A percentile compares a stretch with the other conserved stretches of the same genome.
These are phyloP conservation scores for Octodon degus DNA, from an alignment of 2,113 vertebrate genomes.

Conservation along the genomic window DNA sequence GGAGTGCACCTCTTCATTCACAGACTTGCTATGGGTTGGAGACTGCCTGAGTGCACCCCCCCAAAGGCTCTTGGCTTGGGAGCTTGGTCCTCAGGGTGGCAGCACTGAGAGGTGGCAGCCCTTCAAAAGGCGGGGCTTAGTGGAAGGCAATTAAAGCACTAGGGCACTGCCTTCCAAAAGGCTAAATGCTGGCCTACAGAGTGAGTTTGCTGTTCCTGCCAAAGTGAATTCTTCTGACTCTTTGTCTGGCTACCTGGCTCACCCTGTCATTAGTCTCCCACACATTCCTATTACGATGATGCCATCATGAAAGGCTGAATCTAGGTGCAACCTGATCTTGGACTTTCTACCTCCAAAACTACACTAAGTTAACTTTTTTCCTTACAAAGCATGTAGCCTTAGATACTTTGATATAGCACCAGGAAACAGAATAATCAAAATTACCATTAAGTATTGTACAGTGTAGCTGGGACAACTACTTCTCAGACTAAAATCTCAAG, in stretches of 20 bases:
- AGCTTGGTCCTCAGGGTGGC: background rate
- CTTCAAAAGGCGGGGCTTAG: background rate
- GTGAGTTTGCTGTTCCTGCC: background rate
- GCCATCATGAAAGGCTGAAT: background rate
- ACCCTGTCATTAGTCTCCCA: background rate
- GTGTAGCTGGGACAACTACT: background rate
- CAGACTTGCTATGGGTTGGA: background rate
- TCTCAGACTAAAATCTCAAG: background rate
- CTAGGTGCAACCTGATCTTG: background rate
- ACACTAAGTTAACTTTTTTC: background rate
- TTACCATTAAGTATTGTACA: background rate
- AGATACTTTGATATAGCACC: background rate
- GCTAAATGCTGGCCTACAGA: background rate
- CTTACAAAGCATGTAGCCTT: background rate
- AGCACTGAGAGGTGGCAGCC: background rate
- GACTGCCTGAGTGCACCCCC: background rate
- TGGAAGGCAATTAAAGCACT: background rate
- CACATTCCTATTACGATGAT: background rate
- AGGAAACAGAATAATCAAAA: background rate
- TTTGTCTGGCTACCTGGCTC: background rate
- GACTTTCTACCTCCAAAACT: background rate
- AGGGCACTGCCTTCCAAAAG: background rate
- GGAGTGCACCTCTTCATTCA: background rate
- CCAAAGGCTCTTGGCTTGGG: background rate
- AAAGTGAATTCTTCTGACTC: background rate